A percentile compares a stretch with the other conserved stretches of the same genome.
Evolutionary conservation across 2,888 invertebrate species (phyloP).

Genomic region (Limnephilus rhombicus): DNA sequence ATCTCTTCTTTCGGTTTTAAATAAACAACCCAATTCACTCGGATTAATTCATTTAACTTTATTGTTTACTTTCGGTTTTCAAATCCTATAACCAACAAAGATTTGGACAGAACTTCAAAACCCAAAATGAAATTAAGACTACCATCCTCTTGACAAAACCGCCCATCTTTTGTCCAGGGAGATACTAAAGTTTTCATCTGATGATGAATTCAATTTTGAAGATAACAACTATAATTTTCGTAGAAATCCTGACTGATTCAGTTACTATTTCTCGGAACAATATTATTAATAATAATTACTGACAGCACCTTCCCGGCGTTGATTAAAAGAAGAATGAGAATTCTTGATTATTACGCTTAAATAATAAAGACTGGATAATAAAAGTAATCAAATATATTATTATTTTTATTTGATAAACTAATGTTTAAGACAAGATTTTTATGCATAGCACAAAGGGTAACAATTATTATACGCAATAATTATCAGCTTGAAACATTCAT

Average conservation of each 20-base stretch:
- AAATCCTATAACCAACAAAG: neutral
- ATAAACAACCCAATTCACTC: neutral
- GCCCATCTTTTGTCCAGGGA: neutral
- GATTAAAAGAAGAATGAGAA: neutral
- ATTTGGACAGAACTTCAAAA: neutral
- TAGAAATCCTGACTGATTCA: neutral
- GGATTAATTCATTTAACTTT: neutral
- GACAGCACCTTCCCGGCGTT: neutral
- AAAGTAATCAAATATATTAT: neutral
- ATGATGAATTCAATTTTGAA: neutral
- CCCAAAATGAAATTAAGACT: neutral
- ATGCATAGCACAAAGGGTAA: too few relatives aligned
- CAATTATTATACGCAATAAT: too few relatives aligned
- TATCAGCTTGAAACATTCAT: too few relatives aligned
- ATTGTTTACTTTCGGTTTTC: neutral
- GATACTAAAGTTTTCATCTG: neutral
- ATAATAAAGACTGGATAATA: neutral
- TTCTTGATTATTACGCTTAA: neutral
- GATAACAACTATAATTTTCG: neutral
- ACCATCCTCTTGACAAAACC: neutral
- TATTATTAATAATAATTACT: neutral
- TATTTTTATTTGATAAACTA: too few relatives aligned
- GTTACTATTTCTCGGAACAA: neutral
- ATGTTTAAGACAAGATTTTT: too few relatives aligned
- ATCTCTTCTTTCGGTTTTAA: neutral